Evolutionary conservation across 2,113 vertebrate genomes (phyloP).

Genomic region (Planiliza haematocheilus): DNA sequence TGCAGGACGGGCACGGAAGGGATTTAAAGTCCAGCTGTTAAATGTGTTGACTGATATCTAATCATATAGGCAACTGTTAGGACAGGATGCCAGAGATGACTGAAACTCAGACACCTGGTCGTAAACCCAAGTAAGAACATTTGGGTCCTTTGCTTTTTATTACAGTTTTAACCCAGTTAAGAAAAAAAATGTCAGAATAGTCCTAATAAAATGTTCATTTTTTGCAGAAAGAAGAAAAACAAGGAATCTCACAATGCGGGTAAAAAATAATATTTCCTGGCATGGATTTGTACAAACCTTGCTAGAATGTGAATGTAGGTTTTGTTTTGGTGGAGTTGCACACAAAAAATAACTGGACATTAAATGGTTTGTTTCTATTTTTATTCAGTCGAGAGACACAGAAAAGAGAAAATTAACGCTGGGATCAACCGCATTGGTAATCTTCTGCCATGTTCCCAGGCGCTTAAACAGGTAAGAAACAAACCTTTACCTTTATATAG

Average conservation of each 20-base stretch:
- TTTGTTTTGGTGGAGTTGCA: neutral
- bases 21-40: slow-evolving; percentile 65
- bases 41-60: slow-evolving; percentile 62
- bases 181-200: neutral
- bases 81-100: slow-evolving; percentile 98
- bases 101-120: slow-evolving; percentile 90
- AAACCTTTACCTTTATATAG: neutral
- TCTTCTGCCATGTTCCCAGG: slow-evolving; percentile 95
- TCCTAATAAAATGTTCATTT: neutral
- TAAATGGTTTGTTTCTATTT: neutral
- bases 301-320: neutral
- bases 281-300: neutral
- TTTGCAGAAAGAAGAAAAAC: slow-evolving; percentile 95
- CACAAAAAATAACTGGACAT: neutral
- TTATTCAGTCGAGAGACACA: slow-evolving; percentile 93
- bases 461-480: slow-evolving; percentile 92
- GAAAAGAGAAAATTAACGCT: slow-evolving; percentile 99
- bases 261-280: slow-evolving; percentile 61
- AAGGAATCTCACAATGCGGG: slow-evolving; percentile 99
- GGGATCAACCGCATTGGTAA: slow-evolving; percentile 98
- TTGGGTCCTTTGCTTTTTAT: neutral
- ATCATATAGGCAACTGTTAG: slow-evolving; percentile 79
- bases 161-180: neutral
- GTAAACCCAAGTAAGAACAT: slow-evolving; percentile 89
- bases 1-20: slow-evolving; percentile 51